Conservation (phyloP, 2,888 invertebrate species). For the Leptinotarsa tumamoca region DNA sequence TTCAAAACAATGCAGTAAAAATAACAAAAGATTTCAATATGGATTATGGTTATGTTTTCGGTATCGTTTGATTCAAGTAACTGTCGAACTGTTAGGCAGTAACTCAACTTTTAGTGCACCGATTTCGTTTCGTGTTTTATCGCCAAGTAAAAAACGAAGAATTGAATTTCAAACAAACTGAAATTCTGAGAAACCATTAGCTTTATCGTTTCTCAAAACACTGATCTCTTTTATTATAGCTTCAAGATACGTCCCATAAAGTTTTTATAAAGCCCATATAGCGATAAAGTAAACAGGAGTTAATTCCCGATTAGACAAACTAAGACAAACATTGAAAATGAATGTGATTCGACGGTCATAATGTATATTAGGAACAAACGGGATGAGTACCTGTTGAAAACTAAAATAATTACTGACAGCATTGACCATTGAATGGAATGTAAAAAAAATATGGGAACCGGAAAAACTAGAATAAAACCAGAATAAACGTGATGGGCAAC, state of each 20-base stretch:
- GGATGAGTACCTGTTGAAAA: neutral
- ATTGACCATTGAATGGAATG: too few species aligned
- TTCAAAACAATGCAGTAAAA: too few species aligned
- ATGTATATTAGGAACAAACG: neutral
- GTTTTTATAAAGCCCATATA: constrained; percentile 21
- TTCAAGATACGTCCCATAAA: constrained; percentile 4
- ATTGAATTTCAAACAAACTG: constrained; percentile 17
- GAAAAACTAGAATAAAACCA: too few species aligned
- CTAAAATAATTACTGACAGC: too few species aligned
- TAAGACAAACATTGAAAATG: constrained; percentile 4
- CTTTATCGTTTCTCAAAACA: constrained; percentile 15
- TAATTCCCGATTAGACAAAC: constrained; percentile 9
- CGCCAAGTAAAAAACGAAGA: neutral
- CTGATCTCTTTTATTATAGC: constrained; percentile 17
- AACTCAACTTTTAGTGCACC: neutral
- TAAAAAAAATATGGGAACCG: too few species aligned
- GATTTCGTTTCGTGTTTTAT: neutral
- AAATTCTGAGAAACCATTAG: constrained; percentile 13
- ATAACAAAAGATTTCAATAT: neutral
- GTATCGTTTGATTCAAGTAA: neutral
- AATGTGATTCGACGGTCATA: neutral
- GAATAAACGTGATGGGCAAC: too few species aligned
- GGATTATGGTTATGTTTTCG: neutral
- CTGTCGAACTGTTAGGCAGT: neutral
- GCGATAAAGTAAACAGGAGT: constrained; percentile 13